Percentiles rank a stretch among this genome's conserved stretches.
These are phyloP conservation scores for Lamellibrachia luymesi DNA, from an alignment of 1,140 invertebrate species.

Conservation along the genomic window DNA sequence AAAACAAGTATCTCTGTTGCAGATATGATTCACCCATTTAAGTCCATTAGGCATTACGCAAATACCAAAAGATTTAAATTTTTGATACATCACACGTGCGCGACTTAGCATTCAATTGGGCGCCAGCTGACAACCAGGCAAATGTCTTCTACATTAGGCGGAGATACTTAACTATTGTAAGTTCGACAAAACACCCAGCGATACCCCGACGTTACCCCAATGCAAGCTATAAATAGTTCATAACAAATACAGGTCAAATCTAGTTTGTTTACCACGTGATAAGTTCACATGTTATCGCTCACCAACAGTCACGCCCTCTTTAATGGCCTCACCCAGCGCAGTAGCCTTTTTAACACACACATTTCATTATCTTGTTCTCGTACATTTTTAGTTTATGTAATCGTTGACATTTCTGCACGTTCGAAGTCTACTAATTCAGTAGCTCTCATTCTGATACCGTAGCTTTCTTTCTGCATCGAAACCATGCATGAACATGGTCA, in stretches of 20 bases:
- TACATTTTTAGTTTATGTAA: background rate
- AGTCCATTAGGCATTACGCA: background rate
- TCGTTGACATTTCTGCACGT: background rate
- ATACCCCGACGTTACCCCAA: background rate
- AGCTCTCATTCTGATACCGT: too few relatives aligned
- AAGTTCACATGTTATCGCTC: background rate
- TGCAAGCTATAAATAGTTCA: background rate
- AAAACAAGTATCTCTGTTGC: too few relatives aligned
- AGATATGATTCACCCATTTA: too few relatives aligned
- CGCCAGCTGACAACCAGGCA: background rate
- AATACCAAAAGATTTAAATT: background rate
- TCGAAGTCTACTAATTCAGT: background rate
- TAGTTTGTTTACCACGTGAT: background rate
- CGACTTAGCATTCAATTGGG: background rate
- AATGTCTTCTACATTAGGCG: background rate
- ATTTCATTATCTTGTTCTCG: background rate
- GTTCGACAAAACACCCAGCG: background rate
- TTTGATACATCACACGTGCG: background rate
- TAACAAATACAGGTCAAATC: constrained; percentile 1
- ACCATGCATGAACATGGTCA: too few relatives aligned
- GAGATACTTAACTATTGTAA: background rate
- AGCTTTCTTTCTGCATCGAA: too few relatives aligned
- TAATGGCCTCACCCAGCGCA: background rate
- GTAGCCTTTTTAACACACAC: too few relatives aligned
- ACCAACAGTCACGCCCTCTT: background rate